A percentile compares a stretch with the other conserved stretches of the same genome.
Conservation (phyloP, 2,797 vertebrate species). For the Champsocephalus gunnari region DNA sequence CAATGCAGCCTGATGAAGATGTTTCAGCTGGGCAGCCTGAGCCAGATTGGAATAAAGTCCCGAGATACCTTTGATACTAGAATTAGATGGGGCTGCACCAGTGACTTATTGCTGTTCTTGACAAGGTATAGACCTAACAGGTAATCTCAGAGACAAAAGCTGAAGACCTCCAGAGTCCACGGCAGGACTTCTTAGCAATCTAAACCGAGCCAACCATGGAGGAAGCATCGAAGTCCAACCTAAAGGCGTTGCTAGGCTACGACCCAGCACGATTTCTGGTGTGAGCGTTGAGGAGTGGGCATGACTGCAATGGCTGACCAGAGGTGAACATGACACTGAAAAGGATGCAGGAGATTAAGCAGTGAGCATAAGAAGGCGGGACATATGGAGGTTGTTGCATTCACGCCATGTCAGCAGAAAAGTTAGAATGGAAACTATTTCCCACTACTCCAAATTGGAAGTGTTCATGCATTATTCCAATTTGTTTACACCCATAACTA, state of each 20-base stretch:
- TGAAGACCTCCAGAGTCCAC: constrained; percentile 16
- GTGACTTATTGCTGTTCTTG: constrained; percentile 72
- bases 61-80: constrained; percentile 27
- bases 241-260: constrained; percentile 8
- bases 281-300: constrained; percentile 7
- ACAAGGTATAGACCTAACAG: constrained; percentile 68
- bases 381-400: constrained; percentile 1
- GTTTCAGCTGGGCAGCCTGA: constrained; percentile 69
- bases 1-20: constrained; percentile 64
- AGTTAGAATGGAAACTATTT: background rate
- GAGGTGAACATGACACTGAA: constrained; percentile 25
- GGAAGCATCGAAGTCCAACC: constrained; percentile 16
- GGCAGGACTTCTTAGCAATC: constrained; percentile 32
- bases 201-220: constrained; percentile 55
- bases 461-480: background rate
- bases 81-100: constrained; percentile 68
- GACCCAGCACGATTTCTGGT: background rate
- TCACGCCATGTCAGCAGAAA: background rate
- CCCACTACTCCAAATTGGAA: rapidly evolving
- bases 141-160: constrained; percentile 71
- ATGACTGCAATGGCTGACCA: constrained; percentile 10
- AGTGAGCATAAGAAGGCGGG: constrained; percentile 1
- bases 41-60: constrained; percentile 62
- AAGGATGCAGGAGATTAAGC: constrained; percentile 18
- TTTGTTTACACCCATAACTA: background rate